phyloP scores from a whole-genome alignment of 2,888 invertebrate species.

The Gortyna flavago region DNA sequence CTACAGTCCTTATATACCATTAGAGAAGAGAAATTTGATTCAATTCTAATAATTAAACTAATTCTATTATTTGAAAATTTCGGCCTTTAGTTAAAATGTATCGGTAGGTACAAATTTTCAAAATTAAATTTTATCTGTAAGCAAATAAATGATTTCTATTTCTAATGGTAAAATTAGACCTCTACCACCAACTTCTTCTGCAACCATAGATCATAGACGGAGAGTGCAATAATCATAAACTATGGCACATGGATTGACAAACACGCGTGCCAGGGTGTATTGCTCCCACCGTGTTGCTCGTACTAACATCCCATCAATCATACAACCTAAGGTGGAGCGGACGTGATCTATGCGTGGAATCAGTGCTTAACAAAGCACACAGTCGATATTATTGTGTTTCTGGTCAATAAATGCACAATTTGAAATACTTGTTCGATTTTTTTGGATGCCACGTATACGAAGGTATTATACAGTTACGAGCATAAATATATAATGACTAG shows the following conservation, averaged over 20 bases:
- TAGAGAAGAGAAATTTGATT: neutral
- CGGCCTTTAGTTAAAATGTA: neutral
- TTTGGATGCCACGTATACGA: neutral
- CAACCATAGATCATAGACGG: constrained; percentile 10
- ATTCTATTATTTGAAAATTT: neutral
- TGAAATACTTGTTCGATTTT: neutral
- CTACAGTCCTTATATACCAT: neutral
- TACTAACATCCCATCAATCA: neutral
- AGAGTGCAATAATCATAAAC: constrained; percentile 23
- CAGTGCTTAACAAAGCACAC: constrained; percentile 8
- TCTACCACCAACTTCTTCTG: neutral
- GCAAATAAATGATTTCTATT: no score
- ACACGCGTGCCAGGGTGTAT: neutral
- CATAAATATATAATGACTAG: no score
- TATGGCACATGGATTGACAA: neutral
- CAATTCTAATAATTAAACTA: neutral
- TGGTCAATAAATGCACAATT: neutral
- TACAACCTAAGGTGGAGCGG: neutral
- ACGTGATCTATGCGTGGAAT: constrained; percentile 10
- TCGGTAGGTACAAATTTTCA: neutral
- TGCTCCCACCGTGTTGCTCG: constrained; percentile 2
- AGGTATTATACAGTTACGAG: no score
- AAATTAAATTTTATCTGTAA: neutral
- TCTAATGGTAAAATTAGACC: neutral
- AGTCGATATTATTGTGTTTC: neutral